phyloP scores from a whole-genome alignment of 2,888 invertebrate species.

The Nasonovia ribisnigri region DNA sequence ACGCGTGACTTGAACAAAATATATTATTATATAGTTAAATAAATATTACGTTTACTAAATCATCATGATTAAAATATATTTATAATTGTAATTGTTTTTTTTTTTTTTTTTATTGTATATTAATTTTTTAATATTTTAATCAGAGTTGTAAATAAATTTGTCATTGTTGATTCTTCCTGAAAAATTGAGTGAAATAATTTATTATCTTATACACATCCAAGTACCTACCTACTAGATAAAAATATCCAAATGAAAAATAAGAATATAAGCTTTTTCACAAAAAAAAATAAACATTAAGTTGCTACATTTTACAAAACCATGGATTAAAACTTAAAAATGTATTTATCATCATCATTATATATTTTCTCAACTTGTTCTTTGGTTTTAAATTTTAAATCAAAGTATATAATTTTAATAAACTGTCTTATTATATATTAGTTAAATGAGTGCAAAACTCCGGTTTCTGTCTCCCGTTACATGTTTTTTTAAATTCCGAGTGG shows the following conservation, averaged over 20 bases:
- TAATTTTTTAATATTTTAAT: background rate
- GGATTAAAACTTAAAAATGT: background rate
- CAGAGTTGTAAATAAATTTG: background rate
- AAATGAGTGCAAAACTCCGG: background rate
- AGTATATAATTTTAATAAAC: background rate
- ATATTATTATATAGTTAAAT: background rate
- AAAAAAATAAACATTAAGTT: background rate
- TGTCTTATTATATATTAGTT: background rate
- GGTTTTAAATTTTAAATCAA: background rate
- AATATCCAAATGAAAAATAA: background rate
- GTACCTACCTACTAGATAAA: background rate
- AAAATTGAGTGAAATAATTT: background rate
- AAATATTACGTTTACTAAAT: background rate
- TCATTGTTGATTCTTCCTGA: background rate
- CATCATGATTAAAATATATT: background rate
- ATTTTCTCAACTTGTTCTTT: background rate
- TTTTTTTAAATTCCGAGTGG: background rate
- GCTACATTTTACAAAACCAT: background rate
- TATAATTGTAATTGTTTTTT: background rate
- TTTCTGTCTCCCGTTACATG: background rate
- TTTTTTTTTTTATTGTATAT: constrained; percentile 4
- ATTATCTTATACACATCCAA: background rate
- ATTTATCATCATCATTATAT: background rate
- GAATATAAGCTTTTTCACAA: background rate
- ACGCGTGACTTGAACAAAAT: background rate